These are phyloP conservation scores for Synanthedon vespiformis DNA, from an alignment of 2,888 invertebrate species.

Conservation along the genomic window DNA sequence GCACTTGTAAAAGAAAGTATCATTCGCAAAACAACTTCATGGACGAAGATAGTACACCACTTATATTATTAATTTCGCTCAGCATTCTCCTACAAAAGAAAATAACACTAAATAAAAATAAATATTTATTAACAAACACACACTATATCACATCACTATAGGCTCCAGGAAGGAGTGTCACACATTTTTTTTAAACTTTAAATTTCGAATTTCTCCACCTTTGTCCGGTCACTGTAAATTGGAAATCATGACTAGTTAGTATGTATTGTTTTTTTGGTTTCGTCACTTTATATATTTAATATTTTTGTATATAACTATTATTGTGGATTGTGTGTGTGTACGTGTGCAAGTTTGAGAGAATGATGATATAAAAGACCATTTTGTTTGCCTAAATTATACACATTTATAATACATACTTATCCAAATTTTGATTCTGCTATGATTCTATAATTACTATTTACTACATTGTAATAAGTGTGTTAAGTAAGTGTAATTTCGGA, in stretches of 20 bases:
- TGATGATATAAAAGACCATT: too few relatives aligned
- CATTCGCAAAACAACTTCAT: slow-evolving; percentile 69
- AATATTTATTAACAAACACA: slow-evolving; percentile 33
- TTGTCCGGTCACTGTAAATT: slow-evolving; percentile 69
- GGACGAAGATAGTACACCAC: slow-evolving; percentile 65
- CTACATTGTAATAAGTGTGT: too few relatives aligned
- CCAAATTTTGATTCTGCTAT: too few relatives aligned
- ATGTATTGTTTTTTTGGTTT: too few relatives aligned
- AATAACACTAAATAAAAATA: slow-evolving; percentile 45
- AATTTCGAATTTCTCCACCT: slow-evolving; percentile 60
- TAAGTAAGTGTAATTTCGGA: too few relatives aligned
- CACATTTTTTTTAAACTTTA: slow-evolving; percentile 23
- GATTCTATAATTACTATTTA: too few relatives aligned
- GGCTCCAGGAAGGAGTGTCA: slow-evolving; percentile 26
- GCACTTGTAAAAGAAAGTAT: slow-evolving; percentile 63
- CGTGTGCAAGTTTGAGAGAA: too few relatives aligned
- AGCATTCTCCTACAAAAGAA: slow-evolving; percentile 69
- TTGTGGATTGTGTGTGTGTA: slow-evolving; percentile 18
- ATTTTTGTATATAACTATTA: background rate
- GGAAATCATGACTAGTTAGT: slow-evolving; percentile 67
- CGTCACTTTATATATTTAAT: too few relatives aligned
- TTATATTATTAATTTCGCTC: slow-evolving; percentile 68
- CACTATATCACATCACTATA: slow-evolving; percentile 53
- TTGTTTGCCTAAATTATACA: too few relatives aligned
- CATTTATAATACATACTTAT: too few relatives aligned